Evolutionary conservation across 2,888 invertebrate genomes (phyloP), one percentile per base, ranked within the genome.

Genomic region (Saturnia japonica): DNA sequence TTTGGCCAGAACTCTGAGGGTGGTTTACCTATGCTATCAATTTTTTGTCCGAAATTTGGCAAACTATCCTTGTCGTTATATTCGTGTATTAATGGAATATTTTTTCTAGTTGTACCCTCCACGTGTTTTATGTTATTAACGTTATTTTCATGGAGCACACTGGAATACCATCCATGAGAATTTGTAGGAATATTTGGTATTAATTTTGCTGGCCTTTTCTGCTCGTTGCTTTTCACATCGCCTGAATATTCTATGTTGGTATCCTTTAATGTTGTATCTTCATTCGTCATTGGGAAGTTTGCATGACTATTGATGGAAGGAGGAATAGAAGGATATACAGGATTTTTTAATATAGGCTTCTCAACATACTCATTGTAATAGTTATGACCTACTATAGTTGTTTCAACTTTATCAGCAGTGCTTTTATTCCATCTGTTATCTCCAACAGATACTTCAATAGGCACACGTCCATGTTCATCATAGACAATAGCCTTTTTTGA

Each of bases 151-250:
- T 89, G 88, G 4, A 87, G 75, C 11, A 88, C 80, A 75, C 90
- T 91, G 1, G 93, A 91, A 78, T 93, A 93, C 94, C 94, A 94
- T 42, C 94, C 93, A 76, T 94, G 94, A 25, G 94, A 93, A 72
- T 94, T 94, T 0, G 91, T 92, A 60, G 89, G 86, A 72, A 88
- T 83, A 75, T 91, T 90, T 66, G 91, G 90, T 75, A 89, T 89
- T n/a, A 88, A 75, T 76, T 91, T 91, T 6, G 87, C 82, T 4
- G 89, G 90, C 75, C 88, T 85, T 67, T 86, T 89, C 47, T 85
- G 81, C 64, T 87, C 87, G 70, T 69, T 77, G 51, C 76, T 72
- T 72, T 85, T 85, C 19, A 78, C 74, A 19, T 85, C 84, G 72
- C 86, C 80, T 19, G 79, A 71, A 73, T 83, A 78, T 79, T 88